Evolutionary conservation across 2,888 invertebrate species (phyloP), one percentile per base, ranked within the genome.

Genomic region (Drosophila sordidapex): DNA sequence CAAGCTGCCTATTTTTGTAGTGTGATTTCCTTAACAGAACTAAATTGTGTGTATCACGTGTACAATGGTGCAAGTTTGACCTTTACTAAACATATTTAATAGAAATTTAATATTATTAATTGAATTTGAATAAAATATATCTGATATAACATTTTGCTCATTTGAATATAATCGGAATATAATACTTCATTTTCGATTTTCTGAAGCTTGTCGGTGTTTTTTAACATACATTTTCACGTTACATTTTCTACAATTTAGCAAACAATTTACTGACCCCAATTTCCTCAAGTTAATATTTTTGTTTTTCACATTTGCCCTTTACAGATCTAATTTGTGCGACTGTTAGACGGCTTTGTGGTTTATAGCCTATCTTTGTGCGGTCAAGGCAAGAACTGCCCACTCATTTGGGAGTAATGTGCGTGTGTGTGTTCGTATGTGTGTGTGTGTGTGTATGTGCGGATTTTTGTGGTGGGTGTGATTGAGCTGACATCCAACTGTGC

Each of bases 401-500:
- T 71, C 64, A 64, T 64, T 73, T 70, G 67, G 31, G 54, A 21
- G 66, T 33, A 48, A 21, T 56, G 38, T 43, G 27, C 3, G 29
- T 35, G n/a, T 33, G n/a, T 52, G 31, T 40, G 29, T 52, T 29
- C 27, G n/a, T 25, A 2, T 27, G 4, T 27, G 27, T 27, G 27
- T 27, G 21, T 33, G 25, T 51, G 25, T 38, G n/a, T 57, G 51
- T 38, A 27, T 53, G 27, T 52, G n/a, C 1, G 56, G 31, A 36
- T 29, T 36, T 36, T 43, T 49, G 62, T 56, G 61, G 29, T 58
- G 51, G 62, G 49, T 72, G 60, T 66, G 62, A 57, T n/a, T 65
- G 58, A 68, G 58, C 65, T 63, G 78, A 59, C 64, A 65, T 35
- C 40, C 66, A 65, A 57, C 71, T 77, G 77, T 76, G 86, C 87